Conservation (phyloP, 2,797 vertebrate genomes). For the Thunnus albacares region DNA sequence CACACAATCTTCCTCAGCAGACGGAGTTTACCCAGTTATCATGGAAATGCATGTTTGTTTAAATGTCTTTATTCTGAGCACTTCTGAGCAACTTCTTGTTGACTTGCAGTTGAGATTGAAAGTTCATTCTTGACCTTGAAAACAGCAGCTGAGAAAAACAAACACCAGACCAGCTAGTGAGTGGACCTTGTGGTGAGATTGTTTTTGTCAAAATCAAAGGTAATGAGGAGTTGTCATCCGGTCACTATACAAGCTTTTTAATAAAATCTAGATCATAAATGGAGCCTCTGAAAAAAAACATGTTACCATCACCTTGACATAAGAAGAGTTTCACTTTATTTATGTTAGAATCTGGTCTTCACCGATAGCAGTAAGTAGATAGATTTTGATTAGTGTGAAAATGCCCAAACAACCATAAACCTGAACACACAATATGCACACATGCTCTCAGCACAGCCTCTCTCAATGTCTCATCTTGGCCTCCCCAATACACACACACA, state of each 20-base stretch:
- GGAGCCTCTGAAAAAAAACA: not conserved
- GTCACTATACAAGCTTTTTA: not conserved
- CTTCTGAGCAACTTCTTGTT: not conserved
- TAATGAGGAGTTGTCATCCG: not conserved
- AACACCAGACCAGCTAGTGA: not conserved
- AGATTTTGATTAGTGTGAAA: conserved; percentile 5
- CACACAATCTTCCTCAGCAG: not conserved
- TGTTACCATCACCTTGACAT: not conserved
- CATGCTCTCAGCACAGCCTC: conserved; percentile 9
- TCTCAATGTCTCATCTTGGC: conserved; percentile 15
- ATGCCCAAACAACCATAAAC: conserved; percentile 3
- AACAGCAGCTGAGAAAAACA: not conserved
- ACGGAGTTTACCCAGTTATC: not conserved
- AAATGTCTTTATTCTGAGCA: not conserved
- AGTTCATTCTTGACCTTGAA: not conserved
- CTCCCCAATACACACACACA: conserved; percentile 28
- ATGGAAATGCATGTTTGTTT: not conserved
- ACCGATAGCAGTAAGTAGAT: conserved; percentile 7
- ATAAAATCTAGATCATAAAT: conserved; percentile 14
- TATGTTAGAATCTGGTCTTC: not conserved
- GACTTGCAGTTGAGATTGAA: not conserved
- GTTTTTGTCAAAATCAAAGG: not conserved
- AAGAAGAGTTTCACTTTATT: not conserved
- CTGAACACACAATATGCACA: not conserved
- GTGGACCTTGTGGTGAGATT: not conserved